Percentiles rank a stretch among this genome's conserved stretches.
Evolutionary conservation across 2,888 invertebrate genomes (phyloP).

Genomic region (Apodemia duryi): DNA sequence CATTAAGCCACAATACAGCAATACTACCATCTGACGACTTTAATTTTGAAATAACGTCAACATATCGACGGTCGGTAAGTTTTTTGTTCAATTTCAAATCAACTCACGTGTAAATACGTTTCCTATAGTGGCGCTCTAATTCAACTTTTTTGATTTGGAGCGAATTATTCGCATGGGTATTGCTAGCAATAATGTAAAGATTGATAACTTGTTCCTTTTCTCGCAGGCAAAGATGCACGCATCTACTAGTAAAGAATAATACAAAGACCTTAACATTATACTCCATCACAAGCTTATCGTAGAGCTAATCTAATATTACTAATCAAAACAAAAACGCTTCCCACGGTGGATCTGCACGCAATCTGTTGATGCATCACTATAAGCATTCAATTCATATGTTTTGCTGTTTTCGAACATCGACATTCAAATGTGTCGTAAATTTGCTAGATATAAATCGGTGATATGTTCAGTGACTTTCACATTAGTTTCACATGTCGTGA

Average conservation of each 20-base stretch:
- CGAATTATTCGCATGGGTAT: no score
- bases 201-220: no score
- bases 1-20: no score
- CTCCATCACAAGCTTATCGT: conserved; percentile 11
- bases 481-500: neutral
- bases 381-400: conserved; percentile 4
- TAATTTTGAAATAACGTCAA: no score
- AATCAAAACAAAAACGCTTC: conserved; percentile 22
- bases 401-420: neutral
- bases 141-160: no score
- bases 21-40: no score
- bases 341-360: conserved; percentile 16
- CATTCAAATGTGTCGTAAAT: neutral
- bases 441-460: neutral
- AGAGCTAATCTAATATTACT: conserved; percentile 22
- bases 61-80: no score
- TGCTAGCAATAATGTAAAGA: no score
- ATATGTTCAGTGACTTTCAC: neutral
- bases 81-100: no score
- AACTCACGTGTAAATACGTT: no score
- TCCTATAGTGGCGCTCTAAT: no score
- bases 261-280: neutral
- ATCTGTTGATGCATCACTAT: conserved; percentile 10
- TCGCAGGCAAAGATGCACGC: no score
- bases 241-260: neutral